Base-by-base conservation (phyloP, 2,888 invertebrate species). In the Archips xylosteana region DNA sequence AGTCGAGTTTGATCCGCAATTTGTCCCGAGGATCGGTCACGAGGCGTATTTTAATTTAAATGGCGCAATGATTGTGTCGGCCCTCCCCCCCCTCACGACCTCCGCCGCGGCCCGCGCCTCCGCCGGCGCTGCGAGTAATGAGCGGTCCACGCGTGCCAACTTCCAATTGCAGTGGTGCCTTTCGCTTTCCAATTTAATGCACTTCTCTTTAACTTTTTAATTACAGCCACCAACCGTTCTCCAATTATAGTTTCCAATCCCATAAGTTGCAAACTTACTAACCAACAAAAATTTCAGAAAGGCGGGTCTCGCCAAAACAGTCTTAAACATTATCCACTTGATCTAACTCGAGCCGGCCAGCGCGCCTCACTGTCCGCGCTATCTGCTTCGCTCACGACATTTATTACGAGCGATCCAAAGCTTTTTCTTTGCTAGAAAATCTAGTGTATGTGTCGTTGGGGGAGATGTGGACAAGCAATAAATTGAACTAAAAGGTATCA, bases 11-110 rank as follows among this genome's bases (percentile, higher is more conserved):
- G 86, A 88, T 86, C 86, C 85, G 77, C 82, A 86, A 87, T 89
- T 87, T 86, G 81, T 88, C 83, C 81, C 85, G 83, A 87, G 86
- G 78, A 80, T 82, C 79, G 79, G 76, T 76, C 80, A 77, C 78
- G 77, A 70, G 66, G 80, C 77, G 82, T 85, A 81, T 85, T 83
- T 82, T 84, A 83, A 86, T 89, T 84, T 81, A 83, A 86, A 88
- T 80, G 78, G 78, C 79, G 76, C 76, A 65, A 64, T 78, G 77
- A 78, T 78, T 77, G 82, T 76, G 76, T 81, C 36, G 62, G 51
- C 68, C 32, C 32, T 13, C 64, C 47, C 42, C 47, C 42, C 57
- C 45, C 47, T 36, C 23, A 9, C 70, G 34, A 15, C 62, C 12
- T 2, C 69, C 15, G 12, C 23, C 15, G n/a, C 39, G 23, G 23